phyloP scores from a whole-genome alignment of 1,140 invertebrate genomes.

The Trachymyrmex septentrionalis region DNA sequence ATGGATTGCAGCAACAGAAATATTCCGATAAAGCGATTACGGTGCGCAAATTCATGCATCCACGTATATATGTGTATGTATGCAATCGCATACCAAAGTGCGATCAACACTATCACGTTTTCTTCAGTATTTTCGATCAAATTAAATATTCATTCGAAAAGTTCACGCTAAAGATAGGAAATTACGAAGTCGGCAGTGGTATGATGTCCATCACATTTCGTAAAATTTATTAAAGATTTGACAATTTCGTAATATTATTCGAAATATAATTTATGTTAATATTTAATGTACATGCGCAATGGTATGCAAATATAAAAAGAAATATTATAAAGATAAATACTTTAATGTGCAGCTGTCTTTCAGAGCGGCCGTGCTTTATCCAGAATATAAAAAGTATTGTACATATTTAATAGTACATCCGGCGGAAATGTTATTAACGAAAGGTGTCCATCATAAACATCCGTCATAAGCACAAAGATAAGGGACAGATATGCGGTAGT shows the following conservation, averaged over 20 bases:
- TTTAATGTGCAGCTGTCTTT: background rate
- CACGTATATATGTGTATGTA: background rate
- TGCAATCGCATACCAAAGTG: background rate
- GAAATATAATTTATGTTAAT: constrained; percentile 15
- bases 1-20: constrained; percentile 24
- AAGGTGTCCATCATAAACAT: background rate
- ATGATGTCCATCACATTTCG: constrained; percentile 4
- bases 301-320: background rate
- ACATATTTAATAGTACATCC: constrained; percentile 2
- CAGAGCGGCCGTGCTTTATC: background rate
- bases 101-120: constrained; percentile 18
- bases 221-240: constrained; percentile 15
- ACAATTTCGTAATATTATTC: constrained; percentile 8
- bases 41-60: constrained; percentile 5
- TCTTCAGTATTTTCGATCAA: constrained; percentile 16
- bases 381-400: background rate
- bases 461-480: background rate
- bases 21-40: constrained; percentile 37
- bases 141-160: constrained; percentile 35
- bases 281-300: background rate
- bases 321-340: background rate
- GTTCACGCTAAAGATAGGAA: constrained; percentile 4
- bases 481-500: background rate
- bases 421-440: background rate
- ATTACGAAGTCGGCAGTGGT: background rate